Base-by-base conservation (phyloP, 2,113 vertebrate genomes). In the Lagopus muta region DNA sequence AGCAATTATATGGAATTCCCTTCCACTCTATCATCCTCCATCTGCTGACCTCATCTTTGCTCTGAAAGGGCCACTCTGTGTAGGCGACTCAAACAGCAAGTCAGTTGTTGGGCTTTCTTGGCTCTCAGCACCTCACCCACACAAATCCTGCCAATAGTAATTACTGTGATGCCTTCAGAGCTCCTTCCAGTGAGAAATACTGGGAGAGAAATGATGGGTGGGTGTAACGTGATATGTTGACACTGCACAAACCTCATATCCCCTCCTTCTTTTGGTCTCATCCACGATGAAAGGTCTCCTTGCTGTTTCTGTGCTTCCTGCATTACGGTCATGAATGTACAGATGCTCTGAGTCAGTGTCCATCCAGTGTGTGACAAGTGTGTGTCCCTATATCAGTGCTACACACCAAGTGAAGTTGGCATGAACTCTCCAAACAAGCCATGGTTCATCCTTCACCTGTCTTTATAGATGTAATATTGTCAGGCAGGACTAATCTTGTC, bases 21-120 rank as follows among this genome's bases (percentile, higher is more conserved):
- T 95, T 92, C 75, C 38, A 42, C 57, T 94, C 80, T 65, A 72
- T 83, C 73, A 88, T 96, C 55, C 85, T 90, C 94, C 95, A 89
- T 88, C 79, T 91, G 93, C 67, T 94, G 91, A 94, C 94, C 91
- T 96, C 79, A 82, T 86, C 91, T 82, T 66, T 80, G 84, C 2
- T 14, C 81, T 90, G 90, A 91, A 92, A 82, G 89, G 93, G 93
- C 86, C 82, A 89, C 65, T 89, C 69, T 89, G 86, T 0, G 70
- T 92, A 91, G 93, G 94, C 64, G 69, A 89, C 70, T 90, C 64
- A 88, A 96, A 93, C 3, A 1, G 73, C 90, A 88, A 84, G 93
- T 92, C 92, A 94, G 93, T 82, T 71, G 93, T 89, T 25, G 75
- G 87, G 71, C 62, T 96, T 81, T 50, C 88, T 95, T 54, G 70